Evolutionary conservation across 2,888 invertebrate species (phyloP).

Genomic region (Podabrus alpinus): DNA sequence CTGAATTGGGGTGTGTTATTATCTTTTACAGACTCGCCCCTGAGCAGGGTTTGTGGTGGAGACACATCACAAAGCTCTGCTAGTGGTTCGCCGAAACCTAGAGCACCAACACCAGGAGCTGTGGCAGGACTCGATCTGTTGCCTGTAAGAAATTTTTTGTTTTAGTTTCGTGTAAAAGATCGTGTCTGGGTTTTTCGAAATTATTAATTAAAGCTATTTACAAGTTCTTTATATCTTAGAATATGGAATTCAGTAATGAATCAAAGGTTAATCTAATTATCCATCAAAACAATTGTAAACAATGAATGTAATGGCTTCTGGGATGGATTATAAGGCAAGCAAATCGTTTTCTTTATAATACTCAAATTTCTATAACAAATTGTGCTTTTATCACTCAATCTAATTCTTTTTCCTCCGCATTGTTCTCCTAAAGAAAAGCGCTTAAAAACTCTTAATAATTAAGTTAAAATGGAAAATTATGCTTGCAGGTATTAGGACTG

Average conservation of each 20-base stretch:
- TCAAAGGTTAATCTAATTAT: not conserved
- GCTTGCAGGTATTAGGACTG: not conserved
- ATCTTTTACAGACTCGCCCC: constrained; percentile 45
- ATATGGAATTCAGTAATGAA: not conserved
- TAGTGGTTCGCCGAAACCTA: constrained; percentile 55
- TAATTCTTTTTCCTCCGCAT: not conserved
- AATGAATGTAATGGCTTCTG: not conserved
- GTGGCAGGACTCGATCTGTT: constrained; percentile 55
- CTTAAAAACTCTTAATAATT: not conserved
- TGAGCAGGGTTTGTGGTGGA: constrained; percentile 54
- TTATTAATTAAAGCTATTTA: not conserved
- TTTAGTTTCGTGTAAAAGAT: not conserved
- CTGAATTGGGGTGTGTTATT: constrained; percentile 18
- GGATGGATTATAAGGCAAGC: not conserved
- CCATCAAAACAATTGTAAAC: not conserved
- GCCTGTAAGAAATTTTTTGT: constrained; percentile 47
- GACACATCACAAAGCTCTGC: constrained; percentile 53
- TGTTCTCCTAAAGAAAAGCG: not conserved
- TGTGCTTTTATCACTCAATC: not conserved
- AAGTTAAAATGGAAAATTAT: not conserved
- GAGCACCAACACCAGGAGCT: constrained; percentile 52
- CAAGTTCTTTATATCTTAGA: not conserved
- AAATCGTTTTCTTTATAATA: not conserved
- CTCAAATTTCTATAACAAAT: not conserved
- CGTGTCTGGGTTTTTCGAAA: not conserved